Conservation (phyloP, 2,888 invertebrate species). For the Xanthorhoe spadicearia region DNA sequence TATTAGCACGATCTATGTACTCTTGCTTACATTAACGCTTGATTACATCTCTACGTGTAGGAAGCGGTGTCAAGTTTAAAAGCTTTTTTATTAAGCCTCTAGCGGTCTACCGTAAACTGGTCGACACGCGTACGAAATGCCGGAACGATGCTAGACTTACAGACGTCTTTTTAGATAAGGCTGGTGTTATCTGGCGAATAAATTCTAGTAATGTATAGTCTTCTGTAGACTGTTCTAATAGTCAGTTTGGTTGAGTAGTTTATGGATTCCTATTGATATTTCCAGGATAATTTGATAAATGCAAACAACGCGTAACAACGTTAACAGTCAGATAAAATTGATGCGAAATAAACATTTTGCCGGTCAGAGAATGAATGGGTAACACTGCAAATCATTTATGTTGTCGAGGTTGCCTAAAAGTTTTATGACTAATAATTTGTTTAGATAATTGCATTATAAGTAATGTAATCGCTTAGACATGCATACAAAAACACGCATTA, state of each 20-base stretch:
- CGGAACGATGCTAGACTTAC: constrained; percentile 14
- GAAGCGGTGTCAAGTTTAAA: constrained; percentile 31
- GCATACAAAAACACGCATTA: no score
- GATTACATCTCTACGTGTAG: constrained; percentile 30
- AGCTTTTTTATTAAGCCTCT: constrained; percentile 32
- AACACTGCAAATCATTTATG: no score
- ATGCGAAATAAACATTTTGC: no score
- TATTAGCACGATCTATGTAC: no score
- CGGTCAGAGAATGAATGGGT: no score
- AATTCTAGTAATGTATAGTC: not conserved
- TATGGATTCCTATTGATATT: not conserved
- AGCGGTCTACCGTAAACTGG: constrained; percentile 22
- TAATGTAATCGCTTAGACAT: no score
- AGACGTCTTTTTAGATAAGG: constrained; percentile 6
- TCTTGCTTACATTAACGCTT: constrained; percentile 13
- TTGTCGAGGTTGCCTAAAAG: no score
- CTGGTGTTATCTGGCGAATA: not conserved
- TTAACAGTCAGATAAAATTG: no score
- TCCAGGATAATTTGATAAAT: not conserved
- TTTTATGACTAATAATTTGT: no score
- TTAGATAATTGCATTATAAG: no score
- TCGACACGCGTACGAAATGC: constrained; percentile 7
- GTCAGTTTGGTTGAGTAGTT: not conserved
- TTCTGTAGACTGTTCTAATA: not conserved
- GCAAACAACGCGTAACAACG: no score